Evolutionary conservation across 2,113 vertebrate genomes (phyloP).

Genomic region (Theropithecus gelada): DNA sequence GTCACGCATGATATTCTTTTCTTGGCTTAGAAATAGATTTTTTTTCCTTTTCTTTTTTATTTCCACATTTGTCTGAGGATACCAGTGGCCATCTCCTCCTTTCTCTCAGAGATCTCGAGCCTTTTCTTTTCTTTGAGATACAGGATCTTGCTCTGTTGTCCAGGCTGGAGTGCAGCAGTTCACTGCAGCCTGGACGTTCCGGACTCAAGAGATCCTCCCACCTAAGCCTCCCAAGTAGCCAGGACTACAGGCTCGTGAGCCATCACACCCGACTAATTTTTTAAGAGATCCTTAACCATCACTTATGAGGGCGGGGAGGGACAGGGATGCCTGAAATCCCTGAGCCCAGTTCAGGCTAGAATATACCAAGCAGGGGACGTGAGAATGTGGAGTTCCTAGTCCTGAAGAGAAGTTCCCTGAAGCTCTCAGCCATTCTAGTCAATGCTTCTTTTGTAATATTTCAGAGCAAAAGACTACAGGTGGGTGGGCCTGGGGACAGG

Average conservation of each 20-base stretch:
- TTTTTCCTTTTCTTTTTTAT: neutral
- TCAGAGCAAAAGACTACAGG: conserved; percentile 2
- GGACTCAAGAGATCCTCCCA: too few species aligned
- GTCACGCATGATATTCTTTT: neutral
- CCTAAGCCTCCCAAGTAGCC: too few species aligned
- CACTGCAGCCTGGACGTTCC: too few species aligned
- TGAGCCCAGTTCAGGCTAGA: neutral
- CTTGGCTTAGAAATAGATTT: neutral
- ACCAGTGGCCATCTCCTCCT: neutral
- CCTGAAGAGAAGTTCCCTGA: neutral
- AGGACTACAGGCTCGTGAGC: too few species aligned
- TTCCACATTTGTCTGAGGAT: neutral
- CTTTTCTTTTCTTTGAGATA: too few species aligned
- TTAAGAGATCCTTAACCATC: neutral
- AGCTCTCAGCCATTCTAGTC: neutral
- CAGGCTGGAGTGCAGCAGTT: too few species aligned
- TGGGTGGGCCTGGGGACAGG: conserved; percentile 23
- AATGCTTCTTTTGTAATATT: conserved; percentile 51
- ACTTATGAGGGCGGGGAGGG: neutral
- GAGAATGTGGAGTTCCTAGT: neutral
- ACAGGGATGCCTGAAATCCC: neutral
- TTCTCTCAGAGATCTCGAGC: neutral
- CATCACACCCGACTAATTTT: too few species aligned
- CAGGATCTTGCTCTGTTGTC: too few species aligned
- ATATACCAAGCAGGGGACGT: neutral